Evolutionary conservation across 2,113 vertebrate species (phyloP).

Genomic region (Benitochromis conjunctus): DNA sequence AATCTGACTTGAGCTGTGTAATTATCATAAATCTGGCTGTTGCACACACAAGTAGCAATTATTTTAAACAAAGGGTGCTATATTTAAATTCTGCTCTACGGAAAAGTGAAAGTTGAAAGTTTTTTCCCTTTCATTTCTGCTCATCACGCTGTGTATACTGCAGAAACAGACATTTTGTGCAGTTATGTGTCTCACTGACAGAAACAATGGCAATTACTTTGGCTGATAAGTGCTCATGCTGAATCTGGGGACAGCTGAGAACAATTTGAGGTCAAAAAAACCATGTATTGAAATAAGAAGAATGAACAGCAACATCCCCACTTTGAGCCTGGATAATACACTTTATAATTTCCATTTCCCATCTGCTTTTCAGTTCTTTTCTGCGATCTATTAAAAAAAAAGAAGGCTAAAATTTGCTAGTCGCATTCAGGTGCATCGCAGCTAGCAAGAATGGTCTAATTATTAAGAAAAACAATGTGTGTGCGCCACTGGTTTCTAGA

Average conservation of each 20-base stretch:
- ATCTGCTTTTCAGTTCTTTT: neutral
- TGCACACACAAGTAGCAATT: conserved; percentile 46
- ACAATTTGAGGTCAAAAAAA: neutral
- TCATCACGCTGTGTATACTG: neutral
- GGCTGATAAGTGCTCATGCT: neutral
- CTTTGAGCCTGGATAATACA: neutral
- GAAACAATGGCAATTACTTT: neutral
- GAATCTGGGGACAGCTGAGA: neutral
- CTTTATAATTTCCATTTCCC: neutral
- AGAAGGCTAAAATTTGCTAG: neutral
- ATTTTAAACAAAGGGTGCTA: conserved; percentile 51
- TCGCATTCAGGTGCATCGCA: neutral
- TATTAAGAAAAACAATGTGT: neutral
- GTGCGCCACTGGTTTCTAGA: neutral
- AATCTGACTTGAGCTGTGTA: conserved; percentile 38
- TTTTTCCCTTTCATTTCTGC: neutral
- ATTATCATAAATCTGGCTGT: conserved; percentile 43
- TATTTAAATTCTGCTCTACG: conserved; percentile 33
- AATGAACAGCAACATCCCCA: neutral
- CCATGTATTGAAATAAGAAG: neutral
- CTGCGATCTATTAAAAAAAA: neutral
- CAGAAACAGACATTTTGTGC: neutral
- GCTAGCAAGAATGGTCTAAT: neutral
- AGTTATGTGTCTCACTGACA: neutral
- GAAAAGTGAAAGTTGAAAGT: conserved; percentile 3